Evolutionary conservation across 2,113 vertebrate genomes (phyloP).

Genomic region (Chamaea fasciata): DNA sequence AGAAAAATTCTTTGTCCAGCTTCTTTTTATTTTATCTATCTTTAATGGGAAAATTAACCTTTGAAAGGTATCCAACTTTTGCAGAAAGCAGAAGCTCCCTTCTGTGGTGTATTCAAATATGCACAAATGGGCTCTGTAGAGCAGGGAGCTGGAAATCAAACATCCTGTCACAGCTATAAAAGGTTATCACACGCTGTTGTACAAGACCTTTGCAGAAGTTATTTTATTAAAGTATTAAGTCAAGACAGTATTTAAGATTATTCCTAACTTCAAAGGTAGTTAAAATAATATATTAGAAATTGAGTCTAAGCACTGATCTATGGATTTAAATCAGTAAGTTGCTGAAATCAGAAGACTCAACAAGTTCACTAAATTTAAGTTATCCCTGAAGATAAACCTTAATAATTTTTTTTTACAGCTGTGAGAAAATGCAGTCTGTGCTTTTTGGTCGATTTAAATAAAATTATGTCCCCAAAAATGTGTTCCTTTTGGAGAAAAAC

Average conservation of each 20-base stretch:
- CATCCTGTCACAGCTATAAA: background rate
- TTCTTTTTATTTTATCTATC: constrained; percentile 31
- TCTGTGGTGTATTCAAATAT: background rate
- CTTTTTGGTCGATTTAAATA: background rate
- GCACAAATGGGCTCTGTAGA: background rate
- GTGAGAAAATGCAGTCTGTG: background rate
- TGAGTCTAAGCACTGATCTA: background rate
- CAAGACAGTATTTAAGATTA: background rate
- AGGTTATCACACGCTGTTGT: background rate
- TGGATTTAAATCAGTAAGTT: background rate
- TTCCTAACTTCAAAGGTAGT: background rate
- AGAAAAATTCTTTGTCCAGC: background rate
- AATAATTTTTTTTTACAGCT: background rate
- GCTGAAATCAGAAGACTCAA: background rate
- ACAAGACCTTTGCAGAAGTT: background rate
- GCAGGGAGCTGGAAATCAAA: background rate
- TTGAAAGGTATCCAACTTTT: background rate
- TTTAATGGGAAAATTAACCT: background rate
- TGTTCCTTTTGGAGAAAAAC: background rate
- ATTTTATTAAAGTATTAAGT: background rate
- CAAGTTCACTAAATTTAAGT: background rate
- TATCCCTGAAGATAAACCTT: background rate
- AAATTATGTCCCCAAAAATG: background rate
- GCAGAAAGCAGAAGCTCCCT: background rate
- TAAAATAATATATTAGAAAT: background rate